Base-by-base conservation (phyloP, 2,113 vertebrate species). In the Amia ocellicauda region DNA sequence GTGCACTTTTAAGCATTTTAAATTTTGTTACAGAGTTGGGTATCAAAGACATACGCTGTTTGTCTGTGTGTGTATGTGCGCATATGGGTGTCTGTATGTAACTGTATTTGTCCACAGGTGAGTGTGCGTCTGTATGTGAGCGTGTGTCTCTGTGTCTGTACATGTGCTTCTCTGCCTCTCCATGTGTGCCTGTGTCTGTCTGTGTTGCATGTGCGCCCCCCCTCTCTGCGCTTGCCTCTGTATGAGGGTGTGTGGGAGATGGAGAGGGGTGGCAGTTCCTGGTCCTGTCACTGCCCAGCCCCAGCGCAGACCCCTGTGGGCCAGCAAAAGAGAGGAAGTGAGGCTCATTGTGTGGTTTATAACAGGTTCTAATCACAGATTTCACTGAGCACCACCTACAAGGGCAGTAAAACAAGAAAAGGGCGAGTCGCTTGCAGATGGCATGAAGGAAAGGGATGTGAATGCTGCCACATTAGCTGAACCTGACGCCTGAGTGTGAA, bases 401-500 rank as follows among this genome's bases (percentile, higher is more conserved):
- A 20, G 51, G 17, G 20, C 16, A 20, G 24, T 22, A 24, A 19
- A 53, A 5, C 51, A 23, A 23, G 16, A 55, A 45, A 42, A 54
- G 17, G 27, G 45, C 55, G 56, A 24, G 16, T 20, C 26, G 43
- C 13, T 50, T 10, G 51, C 10, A 64, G 49, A 63, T 52, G 50
- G 58, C 61, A 68, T 64, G 74, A 73, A 60, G 63, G 72, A 36
- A 36, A 2, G 31, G n/a, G n/a, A n/a, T n/a, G n/a, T n/a, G n/a
- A n/a, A n/a, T 23, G 19, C 51, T 53, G 51, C 20, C 23, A 20
- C 5, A 53, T 53, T 23, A 4, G 20, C 20, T 23, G 5, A 23
- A 53, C 19, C 9, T 53, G 51, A 76, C 76, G 80, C 73, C 77
- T 73, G 63, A 17, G 77, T 83, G 78, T 82, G 81, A 83, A 80